Evolutionary conservation across 2,113 vertebrate genomes (phyloP), one percentile per base, ranked within the genome.

Genomic region (Pardalotus punctatus): DNA sequence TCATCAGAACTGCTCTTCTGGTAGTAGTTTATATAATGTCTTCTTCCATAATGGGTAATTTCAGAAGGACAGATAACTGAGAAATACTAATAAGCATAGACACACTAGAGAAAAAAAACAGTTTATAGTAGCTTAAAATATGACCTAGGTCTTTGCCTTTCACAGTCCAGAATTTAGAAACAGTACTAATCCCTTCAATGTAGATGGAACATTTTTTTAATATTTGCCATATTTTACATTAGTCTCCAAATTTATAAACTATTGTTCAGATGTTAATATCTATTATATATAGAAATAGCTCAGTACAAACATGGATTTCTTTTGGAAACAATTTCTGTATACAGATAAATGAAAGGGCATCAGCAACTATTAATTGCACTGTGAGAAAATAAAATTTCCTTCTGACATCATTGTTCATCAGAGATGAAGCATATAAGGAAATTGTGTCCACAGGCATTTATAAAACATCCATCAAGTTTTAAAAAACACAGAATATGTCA

Each of bases 251-350:
- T 62, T 91, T 67, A 72, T 23, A 94, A 95, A 90, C 53, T 31
- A 64, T 24, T 69, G 23, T 53, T 89, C 92, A 81, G 60, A 86
- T 95, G 48, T 60, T 94, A 97, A 57, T 89, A 91, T 85, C 94
- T 89, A 91, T 25, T 77, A 78, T 38, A 65, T 51, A 83, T 53
- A 86, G 54, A 76, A 96, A 92, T 83, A 93, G 58, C 48, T 66
- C 78, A 92, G 47, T 82, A 89, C 62, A 84, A 91, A 35, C 43
- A 40, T 90, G 36, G 77, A 42, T 81, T 92, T 93, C 12, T 85
- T 51, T 81, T 14, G 92, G 71, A 96, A 97, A 96, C 81, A 95
- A 89, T 85, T 96, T 95, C 66, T 76, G 20, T 70, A 51, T 40
- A 85, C 28, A 50, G 69, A 94, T 82, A 94, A 78, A 79, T 29